A percentile compares a stretch with the other conserved stretches of the same genome.
These are phyloP conservation scores for western clawed frog (Xenopus tropicalis) DNA, from an alignment of 2,113 vertebrate species.

Conservation along the genomic window UCB_Xtro_10.0 CM004443.2:102581501-102582000, in stretches of 20 bases:
- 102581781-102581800: neutral
- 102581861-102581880: too few relatives aligned
- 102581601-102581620: slow-evolving; percentile 1
- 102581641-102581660: slow-evolving; percentile 3
- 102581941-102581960: too few relatives aligned
- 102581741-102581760: neutral
- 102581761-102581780: neutral
- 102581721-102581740: neutral
- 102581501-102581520: too few relatives aligned
- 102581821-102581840: too few relatives aligned
- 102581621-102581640: neutral
- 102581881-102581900: too few relatives aligned
- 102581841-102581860: too few relatives aligned
- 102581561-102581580: neutral
- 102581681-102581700: neutral
- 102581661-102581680: slow-evolving; percentile 1
- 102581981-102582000: too few relatives aligned
- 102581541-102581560: neutral
- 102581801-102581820: too few relatives aligned
- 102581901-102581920: too few relatives aligned
- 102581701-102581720: neutral
- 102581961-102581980: too few relatives aligned
- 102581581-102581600: neutral
- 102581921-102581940: too few relatives aligned
- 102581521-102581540: neutral